phyloP scores from a whole-genome alignment of 2,113 vertebrate species.

The Alces alces region DNA sequence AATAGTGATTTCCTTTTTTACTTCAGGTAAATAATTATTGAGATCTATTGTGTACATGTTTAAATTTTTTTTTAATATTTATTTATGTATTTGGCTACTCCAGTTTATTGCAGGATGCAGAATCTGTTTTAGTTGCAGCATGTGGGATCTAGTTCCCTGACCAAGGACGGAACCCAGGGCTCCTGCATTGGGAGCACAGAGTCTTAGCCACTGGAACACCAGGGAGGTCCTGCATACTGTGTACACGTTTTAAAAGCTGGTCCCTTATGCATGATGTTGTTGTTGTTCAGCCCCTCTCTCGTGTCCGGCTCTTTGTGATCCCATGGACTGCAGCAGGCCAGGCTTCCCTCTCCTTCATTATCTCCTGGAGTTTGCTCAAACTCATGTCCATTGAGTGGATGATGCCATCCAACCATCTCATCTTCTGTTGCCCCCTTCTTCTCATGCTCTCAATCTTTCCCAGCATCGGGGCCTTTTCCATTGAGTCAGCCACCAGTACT shows the following conservation, averaged over 20 bases:
- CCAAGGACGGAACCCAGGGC: background rate
- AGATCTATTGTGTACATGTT: background rate
- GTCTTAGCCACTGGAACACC: background rate
- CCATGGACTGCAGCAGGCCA: background rate
- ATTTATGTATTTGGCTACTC: background rate
- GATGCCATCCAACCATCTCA: background rate
- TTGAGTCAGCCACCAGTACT: background rate
- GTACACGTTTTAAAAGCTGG: background rate
- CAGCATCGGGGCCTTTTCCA: background rate
- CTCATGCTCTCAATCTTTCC: background rate
- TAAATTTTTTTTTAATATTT: background rate
- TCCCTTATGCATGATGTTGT: background rate
- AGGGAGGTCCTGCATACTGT: background rate
- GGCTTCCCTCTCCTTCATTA: background rate
- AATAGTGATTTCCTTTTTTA: background rate
- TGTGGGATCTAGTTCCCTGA: background rate
- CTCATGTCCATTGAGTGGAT: background rate
- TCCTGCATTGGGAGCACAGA: background rate
- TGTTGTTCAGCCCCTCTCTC: background rate
- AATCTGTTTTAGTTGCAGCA: accelerated
- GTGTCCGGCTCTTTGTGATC: accelerated
- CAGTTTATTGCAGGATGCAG: background rate
- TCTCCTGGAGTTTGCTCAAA: background rate
- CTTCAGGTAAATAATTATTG: background rate
- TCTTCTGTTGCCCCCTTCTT: background rate